Percentiles rank a stretch among this genome's conserved stretches.
phyloP scores from a whole-genome alignment of 2,113 vertebrate genomes.

The Sinocyclocheilus anophthalmus region DNA sequence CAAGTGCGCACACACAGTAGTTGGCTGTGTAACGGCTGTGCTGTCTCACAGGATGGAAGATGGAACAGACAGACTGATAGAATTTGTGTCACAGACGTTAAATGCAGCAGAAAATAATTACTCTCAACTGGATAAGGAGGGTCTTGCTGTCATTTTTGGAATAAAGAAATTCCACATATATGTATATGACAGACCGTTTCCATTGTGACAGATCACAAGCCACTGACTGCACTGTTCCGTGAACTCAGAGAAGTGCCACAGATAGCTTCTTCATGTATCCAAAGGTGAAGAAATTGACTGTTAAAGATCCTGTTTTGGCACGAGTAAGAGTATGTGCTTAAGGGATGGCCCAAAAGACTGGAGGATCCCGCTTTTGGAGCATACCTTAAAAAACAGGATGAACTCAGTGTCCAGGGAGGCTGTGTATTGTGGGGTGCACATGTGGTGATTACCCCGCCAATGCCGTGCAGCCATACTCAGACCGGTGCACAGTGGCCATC shows the following conservation, averaged over 20 bases:
- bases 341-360: not conserved
- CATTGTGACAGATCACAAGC: slow-evolving; percentile 46
- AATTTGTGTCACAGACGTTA: slow-evolving; percentile 21
- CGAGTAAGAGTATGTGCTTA: not conserved
- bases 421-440: no score
- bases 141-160: slow-evolving; percentile 44
- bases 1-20: no score
- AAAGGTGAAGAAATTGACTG: not conserved
- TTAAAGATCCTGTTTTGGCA: not conserved
- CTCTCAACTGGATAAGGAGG: slow-evolving; percentile 43
- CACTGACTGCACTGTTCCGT: slow-evolving; percentile 23
- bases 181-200: slow-evolving; percentile 27
- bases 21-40: no score
- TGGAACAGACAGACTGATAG: slow-evolving; percentile 11
- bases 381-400: no score
- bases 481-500: no score
- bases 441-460: no score
- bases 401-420: no score
- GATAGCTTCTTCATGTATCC: no score
- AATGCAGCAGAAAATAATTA: slow-evolving; percentile 36
- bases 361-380: no score
- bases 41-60: slow-evolving; percentile 34
- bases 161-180: slow-evolving; percentile 38
- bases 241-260: not conserved
- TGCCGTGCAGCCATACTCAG: no score